Conservation (phyloP, 2,888 invertebrate genomes). For the Ornithoptera alexandrae region DNA sequence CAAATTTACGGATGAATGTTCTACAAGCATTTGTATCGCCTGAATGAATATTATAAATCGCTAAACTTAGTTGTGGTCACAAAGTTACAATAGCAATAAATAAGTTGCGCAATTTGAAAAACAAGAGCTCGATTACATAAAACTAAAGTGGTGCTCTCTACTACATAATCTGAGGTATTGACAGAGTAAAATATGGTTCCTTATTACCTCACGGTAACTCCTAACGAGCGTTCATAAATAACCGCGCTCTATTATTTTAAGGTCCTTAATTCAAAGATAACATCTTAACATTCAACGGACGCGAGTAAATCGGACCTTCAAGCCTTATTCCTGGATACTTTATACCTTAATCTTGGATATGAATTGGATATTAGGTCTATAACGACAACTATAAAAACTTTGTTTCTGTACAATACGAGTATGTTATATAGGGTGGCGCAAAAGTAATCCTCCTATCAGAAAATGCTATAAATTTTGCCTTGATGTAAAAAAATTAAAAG, state of each 20-base stretch:
- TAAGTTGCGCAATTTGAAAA: no score
- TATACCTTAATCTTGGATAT: conserved; percentile 5
- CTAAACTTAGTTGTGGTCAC: no score
- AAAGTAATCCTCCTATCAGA: no score
- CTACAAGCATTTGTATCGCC: no score
- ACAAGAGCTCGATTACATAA: no score
- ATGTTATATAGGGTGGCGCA: no score
- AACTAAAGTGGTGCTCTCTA: background rate
- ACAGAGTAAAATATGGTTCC: conserved; percentile 47
- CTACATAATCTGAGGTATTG: conserved; percentile 26
- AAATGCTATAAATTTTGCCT: no score
- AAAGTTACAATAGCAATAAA: no score
- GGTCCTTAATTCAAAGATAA: conserved; percentile 77
- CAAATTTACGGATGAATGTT: no score
- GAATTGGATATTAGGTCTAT: background rate
- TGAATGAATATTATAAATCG: no score
- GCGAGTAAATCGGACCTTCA: conserved; percentile 32
- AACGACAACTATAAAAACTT: background rate
- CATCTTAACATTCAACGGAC: conserved; percentile 61
- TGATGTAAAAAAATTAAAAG: no score
- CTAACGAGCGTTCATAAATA: conserved; percentile 64
- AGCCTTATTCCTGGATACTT: conserved; percentile 25
- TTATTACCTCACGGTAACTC: conserved; percentile 51
- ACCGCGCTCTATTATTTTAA: conserved; percentile 69
- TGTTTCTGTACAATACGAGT: background rate